phyloP scores from a whole-genome alignment of 2,888 invertebrate species.

The Watsonalla binaria region DNA sequence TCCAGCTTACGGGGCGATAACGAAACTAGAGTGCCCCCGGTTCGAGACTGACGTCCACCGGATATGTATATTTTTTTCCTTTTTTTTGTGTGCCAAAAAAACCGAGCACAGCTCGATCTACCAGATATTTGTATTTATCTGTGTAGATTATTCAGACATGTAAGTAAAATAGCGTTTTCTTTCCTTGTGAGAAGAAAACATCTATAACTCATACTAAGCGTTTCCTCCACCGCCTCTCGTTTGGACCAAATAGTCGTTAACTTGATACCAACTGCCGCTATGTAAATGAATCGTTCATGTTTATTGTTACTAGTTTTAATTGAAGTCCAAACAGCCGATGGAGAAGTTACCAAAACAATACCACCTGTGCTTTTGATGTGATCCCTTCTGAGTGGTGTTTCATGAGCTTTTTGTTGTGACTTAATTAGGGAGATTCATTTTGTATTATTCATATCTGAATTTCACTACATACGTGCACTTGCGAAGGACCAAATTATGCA shows the following conservation, averaged over 20 bases:
- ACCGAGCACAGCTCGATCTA: no score
- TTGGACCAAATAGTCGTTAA: conserved; percentile 36
- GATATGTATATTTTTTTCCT: no score
- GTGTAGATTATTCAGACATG: not conserved
- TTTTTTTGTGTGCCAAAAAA: no score
- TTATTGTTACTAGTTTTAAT: conserved; percentile 63
- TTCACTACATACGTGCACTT: no score
- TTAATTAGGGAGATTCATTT: not conserved
- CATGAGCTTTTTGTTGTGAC: not conserved
- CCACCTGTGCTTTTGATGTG: conserved; percentile 40
- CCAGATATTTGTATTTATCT: no score
- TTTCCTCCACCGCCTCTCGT: conserved; percentile 3
- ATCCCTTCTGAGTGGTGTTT: not conserved
- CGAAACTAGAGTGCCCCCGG: no score
- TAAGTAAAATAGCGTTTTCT: not conserved
- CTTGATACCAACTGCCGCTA: conserved; percentile 48
- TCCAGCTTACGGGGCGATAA: no score
- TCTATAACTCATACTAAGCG: not conserved
- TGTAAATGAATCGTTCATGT: conserved; percentile 54
- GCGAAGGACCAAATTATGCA: no score
- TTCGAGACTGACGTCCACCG: no score
- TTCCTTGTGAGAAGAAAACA: not conserved
- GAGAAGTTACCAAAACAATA: conserved; percentile 42
- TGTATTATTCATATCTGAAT: no score
- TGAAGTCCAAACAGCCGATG: conserved; percentile 44